phyloP scores from a whole-genome alignment of 1,140 invertebrate genomes.

The Gyrodactylus salaris region DNA sequence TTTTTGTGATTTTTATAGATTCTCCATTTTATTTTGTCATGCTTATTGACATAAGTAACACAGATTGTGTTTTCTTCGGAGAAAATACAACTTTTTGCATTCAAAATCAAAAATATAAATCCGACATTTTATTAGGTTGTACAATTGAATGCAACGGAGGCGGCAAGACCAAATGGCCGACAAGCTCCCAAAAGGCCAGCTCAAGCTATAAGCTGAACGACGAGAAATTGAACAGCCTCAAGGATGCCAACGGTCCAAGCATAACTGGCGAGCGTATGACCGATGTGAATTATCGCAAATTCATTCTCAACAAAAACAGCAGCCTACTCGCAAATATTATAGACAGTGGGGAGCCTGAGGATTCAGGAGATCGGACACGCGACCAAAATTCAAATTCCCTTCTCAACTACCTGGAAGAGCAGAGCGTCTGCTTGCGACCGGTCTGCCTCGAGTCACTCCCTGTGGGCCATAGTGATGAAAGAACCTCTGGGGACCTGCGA shows the following conservation, averaged over 20 bases:
- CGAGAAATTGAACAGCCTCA: background rate
- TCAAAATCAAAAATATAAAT: no score
- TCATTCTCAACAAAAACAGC: background rate
- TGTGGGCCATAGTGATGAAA: background rate
- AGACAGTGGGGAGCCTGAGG: background rate
- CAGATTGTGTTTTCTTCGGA: no score
- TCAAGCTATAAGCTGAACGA: background rate
- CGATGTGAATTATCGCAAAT: background rate
- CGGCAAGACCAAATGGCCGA: background rate
- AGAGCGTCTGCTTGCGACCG: background rate
- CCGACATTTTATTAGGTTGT: no score
- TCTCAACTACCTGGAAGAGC: background rate
- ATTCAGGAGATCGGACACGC: background rate
- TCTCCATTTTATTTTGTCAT: no score
- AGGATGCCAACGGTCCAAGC: background rate
- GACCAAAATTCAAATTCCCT: background rate
- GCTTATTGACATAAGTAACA: no score
- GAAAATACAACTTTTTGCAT: no score
- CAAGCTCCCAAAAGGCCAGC: background rate
- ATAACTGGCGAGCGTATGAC: background rate
- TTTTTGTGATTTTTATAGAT: no score
- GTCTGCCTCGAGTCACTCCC: background rate
- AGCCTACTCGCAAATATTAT: background rate
- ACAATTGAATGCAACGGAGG: background rate
- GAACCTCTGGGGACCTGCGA: no score